Conservation (phyloP, 2,113 vertebrate genomes). For the Saguinus imperator region DNA sequence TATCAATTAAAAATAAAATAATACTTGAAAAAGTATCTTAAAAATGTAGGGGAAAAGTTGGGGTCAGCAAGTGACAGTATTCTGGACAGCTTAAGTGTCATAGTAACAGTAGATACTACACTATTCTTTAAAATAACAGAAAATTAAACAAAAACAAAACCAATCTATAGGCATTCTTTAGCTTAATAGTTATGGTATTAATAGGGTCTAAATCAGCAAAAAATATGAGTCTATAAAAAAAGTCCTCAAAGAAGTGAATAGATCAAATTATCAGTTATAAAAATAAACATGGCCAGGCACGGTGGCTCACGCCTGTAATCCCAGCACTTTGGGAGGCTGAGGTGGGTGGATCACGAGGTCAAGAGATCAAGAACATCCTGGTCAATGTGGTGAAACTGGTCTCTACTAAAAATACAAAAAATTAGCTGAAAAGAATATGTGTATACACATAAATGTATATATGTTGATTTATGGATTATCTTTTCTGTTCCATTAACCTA, state of each 20-base stretch:
- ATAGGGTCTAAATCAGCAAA: neutral
- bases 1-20: too few relatives aligned
- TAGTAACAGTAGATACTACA: fast-evolving
- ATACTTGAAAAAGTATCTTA: too few relatives aligned
- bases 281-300: neutral
- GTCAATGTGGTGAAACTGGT: too few relatives aligned
- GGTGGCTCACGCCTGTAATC: too few relatives aligned
- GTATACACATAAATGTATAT: neutral
- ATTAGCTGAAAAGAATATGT: too few relatives aligned
- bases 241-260: neutral
- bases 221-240: neutral
- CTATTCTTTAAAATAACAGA: neutral
- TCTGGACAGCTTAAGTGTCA: neutral
- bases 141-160: neutral
- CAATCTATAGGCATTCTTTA: neutral
- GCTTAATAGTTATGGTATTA: neutral
- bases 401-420: too few relatives aligned
- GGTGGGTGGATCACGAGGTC: too few relatives aligned
- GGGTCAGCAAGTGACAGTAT: fast-evolving
- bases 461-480: neutral
- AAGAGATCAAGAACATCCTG: too few relatives aligned
- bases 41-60: neutral
- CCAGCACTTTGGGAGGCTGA: too few relatives aligned
- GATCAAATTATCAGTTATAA: neutral
- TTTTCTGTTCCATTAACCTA: neutral